Evolutionary conservation across 2,797 vertebrate species (phyloP).

Genomic region (Sebastes hubbsi): DNA sequence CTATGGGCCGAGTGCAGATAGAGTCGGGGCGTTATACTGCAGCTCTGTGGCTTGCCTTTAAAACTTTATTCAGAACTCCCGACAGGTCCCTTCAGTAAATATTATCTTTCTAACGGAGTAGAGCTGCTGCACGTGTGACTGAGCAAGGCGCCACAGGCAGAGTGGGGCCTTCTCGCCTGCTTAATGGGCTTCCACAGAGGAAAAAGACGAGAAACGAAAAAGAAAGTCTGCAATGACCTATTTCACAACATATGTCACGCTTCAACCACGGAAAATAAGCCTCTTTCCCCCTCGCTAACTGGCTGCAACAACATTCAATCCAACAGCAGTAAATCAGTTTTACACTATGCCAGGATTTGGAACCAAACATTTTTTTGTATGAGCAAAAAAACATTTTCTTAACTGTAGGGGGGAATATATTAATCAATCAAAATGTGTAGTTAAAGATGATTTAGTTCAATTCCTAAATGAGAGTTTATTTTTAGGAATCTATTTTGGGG

Average conservation of each 20-base stretch:
- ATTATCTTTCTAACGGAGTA: conserved; percentile 68
- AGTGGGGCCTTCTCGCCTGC: conserved; percentile 19
- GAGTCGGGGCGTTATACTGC: conserved; percentile 13
- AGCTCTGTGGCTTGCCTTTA: conserved; percentile 23
- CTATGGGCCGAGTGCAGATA: not conserved
- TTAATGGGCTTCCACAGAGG: conserved; percentile 60
- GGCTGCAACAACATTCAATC: conserved; percentile 70
- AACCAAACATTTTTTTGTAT: conserved; percentile 24
- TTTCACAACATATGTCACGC: conserved; percentile 70
- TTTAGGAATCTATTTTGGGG: conserved; percentile 40
- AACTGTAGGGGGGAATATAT: conserved; percentile 19
- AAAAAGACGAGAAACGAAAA: conserved; percentile 55
- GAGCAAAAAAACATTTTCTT: conserved; percentile 25
- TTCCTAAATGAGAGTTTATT: conserved; percentile 43
- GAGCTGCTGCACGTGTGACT: conserved; percentile 36
- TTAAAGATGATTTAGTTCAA: conserved; percentile 30
- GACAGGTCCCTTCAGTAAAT: conserved; percentile 66
- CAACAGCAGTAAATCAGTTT: conserved; percentile 67
- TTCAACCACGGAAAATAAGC: conserved; percentile 71
- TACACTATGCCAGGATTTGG: conserved; percentile 50
- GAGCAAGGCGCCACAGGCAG: conserved; percentile 40
- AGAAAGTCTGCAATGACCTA: conserved; percentile 64
- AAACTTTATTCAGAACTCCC: conserved; percentile 44
- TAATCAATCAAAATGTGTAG: conserved; percentile 45
- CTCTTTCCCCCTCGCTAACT: conserved; percentile 60